phyloP scores from a whole-genome alignment of 2,888 invertebrate genomes.

The Podabrus alpinus region DNA sequence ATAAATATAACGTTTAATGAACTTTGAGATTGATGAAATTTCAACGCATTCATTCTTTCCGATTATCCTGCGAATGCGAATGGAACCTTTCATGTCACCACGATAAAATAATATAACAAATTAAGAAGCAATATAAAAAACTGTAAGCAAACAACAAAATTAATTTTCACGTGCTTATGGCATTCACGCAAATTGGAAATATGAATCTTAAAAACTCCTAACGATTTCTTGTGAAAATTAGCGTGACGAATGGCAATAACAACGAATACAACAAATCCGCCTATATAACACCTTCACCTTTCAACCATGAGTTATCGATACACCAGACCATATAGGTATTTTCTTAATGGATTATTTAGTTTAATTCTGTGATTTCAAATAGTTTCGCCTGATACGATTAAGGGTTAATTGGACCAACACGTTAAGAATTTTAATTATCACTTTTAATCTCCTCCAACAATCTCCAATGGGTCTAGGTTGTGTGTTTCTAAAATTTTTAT shows the following conservation, averaged over 20 bases:
- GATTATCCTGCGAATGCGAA: not conserved
- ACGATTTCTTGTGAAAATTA: conserved; percentile 27
- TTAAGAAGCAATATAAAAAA: not conserved
- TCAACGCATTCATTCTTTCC: not conserved
- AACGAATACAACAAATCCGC: not conserved
- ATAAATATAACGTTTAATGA: not conserved
- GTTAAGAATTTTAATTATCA: not conserved
- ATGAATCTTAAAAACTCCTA: conserved; percentile 20
- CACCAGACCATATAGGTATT: not conserved
- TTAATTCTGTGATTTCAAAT: not conserved
- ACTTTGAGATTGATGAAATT: not conserved
- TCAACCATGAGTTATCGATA: not conserved
- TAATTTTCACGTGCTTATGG: conserved; percentile 12
- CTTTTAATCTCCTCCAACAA: not conserved
- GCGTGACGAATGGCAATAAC: conserved; percentile 30
- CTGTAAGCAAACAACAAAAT: not conserved
- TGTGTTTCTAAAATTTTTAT: not conserved
- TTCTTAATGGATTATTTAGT: not conserved
- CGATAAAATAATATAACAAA: not conserved
- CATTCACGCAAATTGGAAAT: conserved; percentile 29
- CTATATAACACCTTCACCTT: not conserved
- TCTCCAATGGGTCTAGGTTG: not conserved
- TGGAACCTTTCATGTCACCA: too few species aligned
- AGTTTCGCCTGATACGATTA: not conserved
- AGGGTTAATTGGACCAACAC: not conserved